Conservation (phyloP, 2,113 vertebrate genomes). For the Brachypteracias leptosomus region DNA sequence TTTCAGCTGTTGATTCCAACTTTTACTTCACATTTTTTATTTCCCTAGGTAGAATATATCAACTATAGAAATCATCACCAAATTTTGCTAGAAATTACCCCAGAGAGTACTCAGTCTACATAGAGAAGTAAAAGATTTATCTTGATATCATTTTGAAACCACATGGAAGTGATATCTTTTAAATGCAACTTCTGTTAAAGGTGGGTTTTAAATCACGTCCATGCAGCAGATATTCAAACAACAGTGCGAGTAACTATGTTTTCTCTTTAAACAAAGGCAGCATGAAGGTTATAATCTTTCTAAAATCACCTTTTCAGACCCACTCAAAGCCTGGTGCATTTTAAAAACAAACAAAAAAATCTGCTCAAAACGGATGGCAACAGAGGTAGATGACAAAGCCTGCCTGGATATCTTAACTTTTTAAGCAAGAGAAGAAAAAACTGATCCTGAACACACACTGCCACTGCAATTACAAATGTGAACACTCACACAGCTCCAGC, state of each 20-base stretch:
- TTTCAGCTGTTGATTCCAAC: slow-evolving; percentile 23
- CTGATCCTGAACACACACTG: background rate
- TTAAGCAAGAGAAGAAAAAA: background rate
- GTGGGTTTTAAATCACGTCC: background rate
- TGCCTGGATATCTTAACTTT: background rate
- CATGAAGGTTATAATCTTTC: background rate
- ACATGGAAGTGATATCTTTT: background rate
- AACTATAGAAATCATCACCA: slow-evolving; percentile 13
- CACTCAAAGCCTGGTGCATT: background rate
- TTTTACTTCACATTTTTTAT: slow-evolving; percentile 25
- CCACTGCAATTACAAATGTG: background rate
- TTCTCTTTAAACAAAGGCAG: background rate
- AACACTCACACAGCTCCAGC: background rate
- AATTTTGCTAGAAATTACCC: background rate
- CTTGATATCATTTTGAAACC: background rate
- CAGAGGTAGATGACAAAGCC: background rate
- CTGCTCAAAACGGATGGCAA: background rate
- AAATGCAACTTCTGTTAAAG: slow-evolving; percentile 7
- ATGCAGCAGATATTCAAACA: background rate
- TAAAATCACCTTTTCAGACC: background rate
- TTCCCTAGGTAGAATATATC: slow-evolving; percentile 16
- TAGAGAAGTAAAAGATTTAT: background rate
- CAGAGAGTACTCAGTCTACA: background rate
- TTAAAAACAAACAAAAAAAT: background rate
- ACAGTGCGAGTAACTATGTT: background rate